A percentile compares a stretch with the other conserved stretches of the same genome.
These are phyloP conservation scores for Ceratina calcarata DNA, from an alignment of 1,140 invertebrate species.

Conservation along the genomic window DNA sequence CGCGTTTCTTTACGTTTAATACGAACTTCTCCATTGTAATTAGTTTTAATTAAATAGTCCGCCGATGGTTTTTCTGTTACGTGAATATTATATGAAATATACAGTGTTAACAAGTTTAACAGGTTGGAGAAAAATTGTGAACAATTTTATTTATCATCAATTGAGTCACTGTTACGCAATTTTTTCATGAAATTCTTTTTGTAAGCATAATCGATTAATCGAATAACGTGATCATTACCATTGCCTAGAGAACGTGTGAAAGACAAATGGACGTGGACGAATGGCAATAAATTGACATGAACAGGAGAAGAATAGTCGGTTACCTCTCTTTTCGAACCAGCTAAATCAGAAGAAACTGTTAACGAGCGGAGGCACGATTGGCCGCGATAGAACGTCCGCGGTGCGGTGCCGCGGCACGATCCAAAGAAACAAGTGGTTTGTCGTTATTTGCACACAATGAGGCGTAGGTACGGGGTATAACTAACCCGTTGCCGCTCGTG, in stretches of 20 bases:
- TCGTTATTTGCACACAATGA: constrained; percentile 53
- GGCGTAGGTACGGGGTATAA: neutral
- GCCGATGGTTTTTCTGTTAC: no score
- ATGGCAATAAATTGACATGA: constrained; percentile 16
- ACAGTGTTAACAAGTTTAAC: no score
- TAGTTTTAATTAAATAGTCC: neutral
- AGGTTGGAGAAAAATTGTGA: neutral
- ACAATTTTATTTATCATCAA: neutral
- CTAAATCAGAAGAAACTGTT: constrained; percentile 45
- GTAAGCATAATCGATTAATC: neutral
- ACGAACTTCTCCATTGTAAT: neutral
- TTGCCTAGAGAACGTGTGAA: neutral
- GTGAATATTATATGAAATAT: no score
- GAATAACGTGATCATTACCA: constrained; percentile 9
- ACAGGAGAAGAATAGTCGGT: neutral
- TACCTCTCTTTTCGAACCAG: neutral
- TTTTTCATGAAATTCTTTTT: neutral
- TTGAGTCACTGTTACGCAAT: neutral
- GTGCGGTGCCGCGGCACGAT: constrained; percentile 18
- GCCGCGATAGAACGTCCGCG: constrained; percentile 2
- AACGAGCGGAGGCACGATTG: constrained; percentile 41
- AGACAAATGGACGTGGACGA: constrained; percentile 7
- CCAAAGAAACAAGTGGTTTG: constrained; percentile 45
- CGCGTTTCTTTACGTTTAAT: neutral
- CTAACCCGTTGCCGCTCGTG: constrained; percentile 7